Percentiles rank a stretch among this genome's conserved stretches.
Evolutionary conservation across 2,888 invertebrate species (phyloP).

Genomic region (Pristionchus exspectatus): DNA sequence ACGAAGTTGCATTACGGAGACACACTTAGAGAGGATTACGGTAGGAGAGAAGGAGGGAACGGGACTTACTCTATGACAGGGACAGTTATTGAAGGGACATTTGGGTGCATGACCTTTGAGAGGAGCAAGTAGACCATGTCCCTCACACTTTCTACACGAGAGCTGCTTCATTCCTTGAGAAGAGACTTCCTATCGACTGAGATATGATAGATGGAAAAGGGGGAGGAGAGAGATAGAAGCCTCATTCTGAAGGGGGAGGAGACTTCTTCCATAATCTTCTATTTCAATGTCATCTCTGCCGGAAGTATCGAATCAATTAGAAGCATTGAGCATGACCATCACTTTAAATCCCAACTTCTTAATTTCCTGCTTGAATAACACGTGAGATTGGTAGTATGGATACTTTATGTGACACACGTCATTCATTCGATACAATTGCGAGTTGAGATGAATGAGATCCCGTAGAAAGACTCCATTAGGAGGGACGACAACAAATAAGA

Average conservation of each 20-base stretch:
- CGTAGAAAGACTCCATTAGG: not conserved
- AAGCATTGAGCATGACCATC: slow-evolving; percentile 18
- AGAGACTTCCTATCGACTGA: slow-evolving; percentile 56
- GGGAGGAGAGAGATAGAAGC: slow-evolving; percentile 23
- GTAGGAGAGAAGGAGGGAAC: not conserved
- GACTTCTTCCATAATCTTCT: slow-evolving; percentile 40
- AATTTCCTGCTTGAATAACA: not conserved
- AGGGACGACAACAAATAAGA: slow-evolving; percentile 33
- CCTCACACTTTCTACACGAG: slow-evolving; percentile 75
- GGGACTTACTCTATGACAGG: slow-evolving; percentile 66
- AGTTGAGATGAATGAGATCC: slow-evolving; percentile 21
- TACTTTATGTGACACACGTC: slow-evolving; percentile 36
- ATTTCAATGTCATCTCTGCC: slow-evolving; percentile 30
- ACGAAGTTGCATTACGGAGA: slow-evolving; percentile 70
- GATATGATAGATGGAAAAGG: not conserved
- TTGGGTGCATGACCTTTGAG: slow-evolving; percentile 73
- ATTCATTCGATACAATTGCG: slow-evolving; percentile 42
- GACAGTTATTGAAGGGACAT: slow-evolving; percentile 73
- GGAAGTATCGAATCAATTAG: slow-evolving; percentile 50
- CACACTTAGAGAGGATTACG: slow-evolving; percentile 62
- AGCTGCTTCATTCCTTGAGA: slow-evolving; percentile 65
- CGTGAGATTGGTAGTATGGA: not conserved
- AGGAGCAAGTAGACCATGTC: slow-evolving; percentile 68
- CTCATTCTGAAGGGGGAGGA: slow-evolving; percentile 32
- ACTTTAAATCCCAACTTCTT: slow-evolving; percentile 10